A percentile compares a stretch with the other conserved stretches of the same genome.
Evolutionary conservation across 53 echinoderm and acorn worm genomes (phyloP).

Genomic region (Zoroaster sp.): DNA sequence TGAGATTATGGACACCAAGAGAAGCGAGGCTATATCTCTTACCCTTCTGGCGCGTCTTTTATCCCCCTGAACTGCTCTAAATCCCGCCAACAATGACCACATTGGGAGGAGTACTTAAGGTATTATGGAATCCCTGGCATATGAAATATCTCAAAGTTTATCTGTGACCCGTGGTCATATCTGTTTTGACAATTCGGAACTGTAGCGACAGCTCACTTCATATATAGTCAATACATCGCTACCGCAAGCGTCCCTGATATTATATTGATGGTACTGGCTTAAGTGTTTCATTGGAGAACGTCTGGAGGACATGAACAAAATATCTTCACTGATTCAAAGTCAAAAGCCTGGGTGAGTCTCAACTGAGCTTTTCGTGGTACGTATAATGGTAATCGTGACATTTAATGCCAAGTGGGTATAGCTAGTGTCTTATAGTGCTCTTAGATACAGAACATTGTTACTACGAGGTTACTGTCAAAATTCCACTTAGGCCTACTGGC

Average conservation of each 20-base stretch:
- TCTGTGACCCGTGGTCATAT: background rate
- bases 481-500: no score
- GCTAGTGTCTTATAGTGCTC: no score
- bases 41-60: background rate
- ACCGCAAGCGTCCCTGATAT: background rate
- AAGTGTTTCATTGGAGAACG: background rate
- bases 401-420: no score
- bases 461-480: no score
- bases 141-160: background rate
- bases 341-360: no score
- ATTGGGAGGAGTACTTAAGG: slow-evolving; percentile 40
- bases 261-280: background rate
- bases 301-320: background rate
- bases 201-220: background rate
- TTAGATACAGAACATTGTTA: no score
- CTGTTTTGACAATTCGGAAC: background rate
- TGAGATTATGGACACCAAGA: background rate
- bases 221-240: no score
- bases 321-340: background rate
- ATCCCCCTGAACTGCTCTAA: background rate
- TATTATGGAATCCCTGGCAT: background rate
- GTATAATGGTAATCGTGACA: no score
- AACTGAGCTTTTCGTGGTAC: no score
- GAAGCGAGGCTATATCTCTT: background rate
- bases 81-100: background rate